Evolutionary conservation across 2,797 vertebrate genomes (phyloP).

Genomic region (Ptychadena robeensis): DNA sequence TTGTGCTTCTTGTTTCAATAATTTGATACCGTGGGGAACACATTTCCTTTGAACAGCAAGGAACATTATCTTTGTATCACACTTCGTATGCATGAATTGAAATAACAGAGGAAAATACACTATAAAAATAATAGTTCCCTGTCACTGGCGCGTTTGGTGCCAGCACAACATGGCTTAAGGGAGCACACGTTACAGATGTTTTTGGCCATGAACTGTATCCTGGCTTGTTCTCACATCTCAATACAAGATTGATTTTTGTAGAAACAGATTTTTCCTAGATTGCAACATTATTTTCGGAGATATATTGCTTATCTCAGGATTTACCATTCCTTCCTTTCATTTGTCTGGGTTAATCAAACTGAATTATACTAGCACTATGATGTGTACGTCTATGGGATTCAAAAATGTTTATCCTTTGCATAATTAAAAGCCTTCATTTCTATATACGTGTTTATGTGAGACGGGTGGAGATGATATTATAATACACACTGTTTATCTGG

Average conservation of each 20-base stretch:
- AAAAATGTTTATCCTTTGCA: background rate
- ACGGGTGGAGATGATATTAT: too few species aligned
- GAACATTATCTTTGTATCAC: constrained; percentile 61
- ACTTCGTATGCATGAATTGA: constrained; percentile 62
- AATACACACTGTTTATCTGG: too few species aligned
- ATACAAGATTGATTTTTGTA: constrained; percentile 58
- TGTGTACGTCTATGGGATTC: background rate
- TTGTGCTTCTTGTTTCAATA: constrained; percentile 60
- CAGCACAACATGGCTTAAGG: constrained; percentile 58
- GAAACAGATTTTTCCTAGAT: constrained; percentile 54
- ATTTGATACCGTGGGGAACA: constrained; percentile 59
- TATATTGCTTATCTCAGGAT: constrained; percentile 18
- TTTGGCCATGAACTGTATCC: constrained; percentile 51
- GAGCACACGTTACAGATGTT: constrained; percentile 49
- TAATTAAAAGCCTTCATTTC: constrained; percentile 16
- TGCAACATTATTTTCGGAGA: constrained; percentile 46
- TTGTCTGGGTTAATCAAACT: constrained; percentile 3
- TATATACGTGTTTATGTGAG: background rate
- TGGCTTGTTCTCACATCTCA: constrained; percentile 51
- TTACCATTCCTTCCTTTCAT: constrained; percentile 19
- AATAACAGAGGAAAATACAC: constrained; percentile 52
- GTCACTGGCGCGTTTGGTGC: constrained; percentile 53
- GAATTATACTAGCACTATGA: background rate
- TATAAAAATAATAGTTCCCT: constrained; percentile 57
- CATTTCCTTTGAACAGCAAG: constrained; percentile 56